A percentile compares a stretch with the other conserved stretches of the same genome.
phyloP scores from a whole-genome alignment of 2,113 vertebrate genomes.

The Tyrannus savana region DNA sequence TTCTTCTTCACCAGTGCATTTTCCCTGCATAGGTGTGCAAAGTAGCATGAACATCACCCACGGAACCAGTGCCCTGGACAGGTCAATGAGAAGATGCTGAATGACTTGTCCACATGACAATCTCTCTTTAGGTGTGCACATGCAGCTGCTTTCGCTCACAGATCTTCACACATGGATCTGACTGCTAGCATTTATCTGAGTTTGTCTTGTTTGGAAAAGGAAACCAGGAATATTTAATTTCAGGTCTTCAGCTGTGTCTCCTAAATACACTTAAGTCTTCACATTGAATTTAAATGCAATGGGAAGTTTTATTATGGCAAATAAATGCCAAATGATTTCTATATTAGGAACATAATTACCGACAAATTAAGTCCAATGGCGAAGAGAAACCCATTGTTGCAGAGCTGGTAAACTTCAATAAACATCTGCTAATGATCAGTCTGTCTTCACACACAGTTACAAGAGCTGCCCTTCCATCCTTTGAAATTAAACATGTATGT shows the following conservation, averaged over 20 bases:
- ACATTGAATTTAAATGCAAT: constrained; percentile 27
- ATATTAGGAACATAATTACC: constrained; percentile 50
- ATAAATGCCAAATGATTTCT: constrained; percentile 52
- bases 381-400: constrained; percentile 34
- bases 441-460: background rate
- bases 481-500: background rate
- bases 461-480: background rate
- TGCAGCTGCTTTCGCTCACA: background rate
- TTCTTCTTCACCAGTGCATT: background rate
- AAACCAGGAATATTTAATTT: constrained; percentile 42
- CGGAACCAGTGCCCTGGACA: background rate
- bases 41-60: background rate
- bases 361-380: background rate
- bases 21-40: background rate
- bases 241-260: background rate
- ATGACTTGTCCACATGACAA: background rate
- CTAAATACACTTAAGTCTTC: constrained; percentile 30
- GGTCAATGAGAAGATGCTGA: background rate
- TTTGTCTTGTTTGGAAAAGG: constrained; percentile 10
- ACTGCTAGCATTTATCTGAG: background rate
- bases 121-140: background rate
- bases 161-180: background rate
- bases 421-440: background rate
- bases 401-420: constrained; percentile 19
- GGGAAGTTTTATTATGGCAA: constrained; percentile 36